Evolutionary conservation across 2,888 invertebrate genomes (phyloP), one percentile per base, ranked within the genome.

Genomic region (Apodemia hepburni): DNA sequence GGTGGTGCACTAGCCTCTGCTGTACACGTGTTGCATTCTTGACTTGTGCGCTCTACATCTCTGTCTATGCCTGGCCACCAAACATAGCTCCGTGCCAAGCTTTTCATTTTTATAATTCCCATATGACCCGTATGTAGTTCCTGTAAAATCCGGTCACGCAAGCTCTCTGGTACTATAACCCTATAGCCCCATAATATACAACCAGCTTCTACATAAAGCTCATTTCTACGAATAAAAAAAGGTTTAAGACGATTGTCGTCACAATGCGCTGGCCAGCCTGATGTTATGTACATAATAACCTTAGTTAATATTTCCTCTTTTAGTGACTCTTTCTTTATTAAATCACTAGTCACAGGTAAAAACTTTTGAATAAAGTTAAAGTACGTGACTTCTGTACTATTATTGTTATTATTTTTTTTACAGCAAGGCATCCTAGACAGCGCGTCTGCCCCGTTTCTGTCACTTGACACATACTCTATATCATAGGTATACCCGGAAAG

Each of bases 401-500:
- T 22, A 29, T 47, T 45, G 54, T 18, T 12, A 29, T 47, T 45
- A 58, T 18, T 12, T 49, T 45, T 9, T 51, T 27, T 58, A 69
- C 12, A 4, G 3, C 38, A 27, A 15, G 69, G 70, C 17, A 69
- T 64, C 7, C 70, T 65, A 22, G 71, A 74, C 17, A 72, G 61
- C 0, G 67, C 70, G 49, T 74, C 73, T 5, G 71, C 71, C 12
- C 66, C 63, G 54, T 72, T 70, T 12, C 59, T 11, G 18, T 49
- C 49, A 3, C 68, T 66, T 11, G 42, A 60, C 1, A 73, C 66
- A 57, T 64, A 71, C 47, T 69, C 65, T 1, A 73, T 65, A 4
- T 58, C 27, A 65, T 68, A 72, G 57, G 75, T 66, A 66, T 81
- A 84, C 9, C 70, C 78, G 4, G 77, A 71, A 9, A 85, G 64